These are phyloP conservation scores for Helobdella robusta DNA, from an alignment of 2,888 invertebrate genomes.

Conservation along the genomic window DNA sequence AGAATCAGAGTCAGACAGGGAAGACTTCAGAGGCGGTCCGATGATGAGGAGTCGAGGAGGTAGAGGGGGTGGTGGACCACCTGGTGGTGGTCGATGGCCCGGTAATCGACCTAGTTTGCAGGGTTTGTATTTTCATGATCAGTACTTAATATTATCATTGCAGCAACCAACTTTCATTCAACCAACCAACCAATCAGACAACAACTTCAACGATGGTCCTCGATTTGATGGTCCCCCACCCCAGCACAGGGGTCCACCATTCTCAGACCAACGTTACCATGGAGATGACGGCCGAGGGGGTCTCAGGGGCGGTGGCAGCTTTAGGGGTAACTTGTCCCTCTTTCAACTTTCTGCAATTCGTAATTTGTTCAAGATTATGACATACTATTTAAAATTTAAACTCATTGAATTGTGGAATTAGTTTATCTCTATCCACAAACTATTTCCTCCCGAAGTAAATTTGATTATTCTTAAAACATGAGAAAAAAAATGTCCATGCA, in stretches of 20 bases:
- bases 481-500: neutral
- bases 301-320: too few relatives aligned
- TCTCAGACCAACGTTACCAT: slow-evolving; percentile 3
- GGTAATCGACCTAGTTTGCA: neutral
- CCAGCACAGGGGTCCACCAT: slow-evolving; percentile 4
- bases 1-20: neutral
- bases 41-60: neutral
- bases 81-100: slow-evolving; percentile 4
- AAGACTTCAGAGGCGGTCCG: slow-evolving; percentile 3
- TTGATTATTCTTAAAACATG: too few relatives aligned
- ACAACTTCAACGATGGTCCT: too few relatives aligned
- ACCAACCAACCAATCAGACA: neutral
- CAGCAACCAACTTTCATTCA: neutral
- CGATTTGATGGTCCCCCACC: too few relatives aligned
- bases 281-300: slow-evolving; percentile 7
- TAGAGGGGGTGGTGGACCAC: neutral
- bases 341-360: too few relatives aligned
- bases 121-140: neutral
- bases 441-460: too few relatives aligned
- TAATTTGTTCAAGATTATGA: too few relatives aligned
- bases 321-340: too few relatives aligned
- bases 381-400: neutral
- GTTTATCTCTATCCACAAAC: neutral
- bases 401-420: neutral
- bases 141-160: neutral